Base-by-base conservation (phyloP, 35 echinoderm and acorn worm genomes). In the Ophiothrix spiculata region DNA sequence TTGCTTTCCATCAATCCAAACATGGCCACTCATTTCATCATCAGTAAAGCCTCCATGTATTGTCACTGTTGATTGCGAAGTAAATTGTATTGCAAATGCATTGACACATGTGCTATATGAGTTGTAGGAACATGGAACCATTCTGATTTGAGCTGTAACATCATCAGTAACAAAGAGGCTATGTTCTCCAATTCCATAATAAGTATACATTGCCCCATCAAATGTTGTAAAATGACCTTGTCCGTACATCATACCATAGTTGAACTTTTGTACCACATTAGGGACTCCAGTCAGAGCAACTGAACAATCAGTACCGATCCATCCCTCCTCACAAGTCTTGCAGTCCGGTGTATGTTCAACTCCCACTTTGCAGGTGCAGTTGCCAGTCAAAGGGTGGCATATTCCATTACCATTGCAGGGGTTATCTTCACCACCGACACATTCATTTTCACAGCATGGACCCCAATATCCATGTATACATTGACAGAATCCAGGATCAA, bases 391-490 rank as follows among this genome's bases (percentile, higher is more conserved):
- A 35, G 90, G 83, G 64, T 89, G 38, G 74, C 94, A 97, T 16
- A 79, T 31, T 28, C 94, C 94, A 39, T 89, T 92, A 25, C 89
- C 89, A 78, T 64, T 89, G 73, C 94, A 97, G 33, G 90, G 90
- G 39, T 81, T 92, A 79, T 36, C 84, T 31, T 78, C 82, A 39
- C 94, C 94, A 46, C 94, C 94, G 31, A 88, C 75, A 35, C 94
- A 97, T 69, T 97, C 90, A 82, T 83, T 35, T 33, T 97, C 77
- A 90, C 94, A 97, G 37, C 83, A 77, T 41, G 56, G 46, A 1
- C 94, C 94, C 94, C 94, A 97, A 56, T 92, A 97, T 1, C 94
- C 94, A 82, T 92, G 84, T 38, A 77, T 69, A 39, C 94, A 97
- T 28, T 82, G n/a, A 81, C 94, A 97, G 25, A 64, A 87, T 0